phyloP scores from a whole-genome alignment of 1,140 invertebrate genomes.

The Drosophila arizonae region DNA sequence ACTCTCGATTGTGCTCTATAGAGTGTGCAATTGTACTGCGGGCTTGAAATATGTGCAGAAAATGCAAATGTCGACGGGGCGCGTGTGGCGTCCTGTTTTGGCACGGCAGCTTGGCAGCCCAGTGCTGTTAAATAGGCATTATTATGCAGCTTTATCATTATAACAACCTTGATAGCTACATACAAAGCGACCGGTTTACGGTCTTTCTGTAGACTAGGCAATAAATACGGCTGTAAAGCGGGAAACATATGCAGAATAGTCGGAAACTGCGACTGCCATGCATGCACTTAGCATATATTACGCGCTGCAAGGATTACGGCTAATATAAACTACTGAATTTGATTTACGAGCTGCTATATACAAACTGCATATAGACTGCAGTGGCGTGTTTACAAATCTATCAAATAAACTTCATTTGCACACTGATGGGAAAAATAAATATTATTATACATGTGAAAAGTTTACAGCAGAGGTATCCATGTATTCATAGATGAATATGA shows the following conservation, averaged over 20 bases:
- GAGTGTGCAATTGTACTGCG: conserved; percentile 33
- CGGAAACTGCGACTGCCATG: conserved; percentile 11
- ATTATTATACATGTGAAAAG: too few relatives aligned
- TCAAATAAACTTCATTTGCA: too few relatives aligned
- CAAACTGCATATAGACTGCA: too few relatives aligned
- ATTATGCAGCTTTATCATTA: conserved; percentile 38
- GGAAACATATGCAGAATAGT: conserved; percentile 6
- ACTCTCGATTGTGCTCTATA: background rate
- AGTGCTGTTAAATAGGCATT: conserved; percentile 67
- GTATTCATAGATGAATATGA: too few relatives aligned
- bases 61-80: conserved; percentile 53
- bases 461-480: too few relatives aligned
- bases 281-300: conserved; percentile 30
- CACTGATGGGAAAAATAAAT: too few relatives aligned
- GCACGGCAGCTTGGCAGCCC: conserved; percentile 11
- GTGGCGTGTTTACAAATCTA: too few relatives aligned
- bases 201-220: background rate
- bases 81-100: conserved; percentile 25
- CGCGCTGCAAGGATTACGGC: conserved; percentile 24
- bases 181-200: conserved; percentile 39
- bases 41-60: conserved; percentile 66
- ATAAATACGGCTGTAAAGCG: conserved; percentile 1
- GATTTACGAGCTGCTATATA: conserved; percentile 1
- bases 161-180: conserved; percentile 60
- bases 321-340: conserved; percentile 28